Evolutionary conservation across 2,113 vertebrate species (phyloP), one percentile per base, ranked within the genome.

Genomic region (Pantherophis guttatus): DNA sequence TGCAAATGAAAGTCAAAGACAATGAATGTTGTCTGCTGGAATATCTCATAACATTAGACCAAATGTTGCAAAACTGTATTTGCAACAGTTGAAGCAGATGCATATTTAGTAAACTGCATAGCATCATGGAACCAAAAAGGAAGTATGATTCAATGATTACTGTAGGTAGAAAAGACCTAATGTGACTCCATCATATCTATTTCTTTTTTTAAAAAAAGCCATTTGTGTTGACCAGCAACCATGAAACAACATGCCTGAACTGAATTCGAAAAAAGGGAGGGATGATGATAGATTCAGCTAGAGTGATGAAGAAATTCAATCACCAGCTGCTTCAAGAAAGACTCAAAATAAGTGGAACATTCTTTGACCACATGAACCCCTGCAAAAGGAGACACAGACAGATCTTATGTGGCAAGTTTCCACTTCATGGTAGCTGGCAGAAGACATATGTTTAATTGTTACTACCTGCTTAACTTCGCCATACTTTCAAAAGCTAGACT

Each of bases 381-480:
- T 33, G 13, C 54, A 4, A n/a, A 1, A 58, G 94, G 93, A 59
- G 87, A 90, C 89, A 88, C 33, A 55, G 55, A 91, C 54, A 85
- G 94, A 9, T 90, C 65, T 91, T 91, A 96, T 93, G 91, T 95
- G 93, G 87, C 86, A 87, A 95, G 93, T 93, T 95, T 95, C 94
- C 92, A 93, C 93, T 95, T 95, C 93, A 93, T 86, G 48, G 59
- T 93, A 94, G 92, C 94, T 96, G 94, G 94, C 95, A 95, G 93
- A 94, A 96, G 92, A 96, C 94, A 93, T 95, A 95, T 93, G 39
- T 92, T 95, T 95, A 93, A 91, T 96, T 97, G 96, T 93, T 95
- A 92, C 93, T 96, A 97, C 95, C 95, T 97, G 95, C 95, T 95
- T 94, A 94, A 93, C 93, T 97, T 93, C 92, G 92, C 96, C 1